phyloP scores from a whole-genome alignment of 2,113 vertebrate genomes.

The Mesembrinibis cayennensis region DNA sequence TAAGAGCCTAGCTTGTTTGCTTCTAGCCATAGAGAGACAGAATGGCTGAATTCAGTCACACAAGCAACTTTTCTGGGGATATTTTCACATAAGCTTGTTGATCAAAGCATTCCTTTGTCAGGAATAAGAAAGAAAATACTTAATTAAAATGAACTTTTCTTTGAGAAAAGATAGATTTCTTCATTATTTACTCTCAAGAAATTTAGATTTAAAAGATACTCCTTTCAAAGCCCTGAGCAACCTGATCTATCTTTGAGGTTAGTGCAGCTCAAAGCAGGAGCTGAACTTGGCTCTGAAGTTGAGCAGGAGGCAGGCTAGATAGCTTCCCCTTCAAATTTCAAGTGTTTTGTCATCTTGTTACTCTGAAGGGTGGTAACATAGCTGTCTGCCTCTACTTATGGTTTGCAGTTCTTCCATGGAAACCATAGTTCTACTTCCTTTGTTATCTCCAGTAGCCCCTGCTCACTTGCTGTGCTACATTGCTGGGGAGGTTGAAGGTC shows the following conservation, averaged over 20 bases:
- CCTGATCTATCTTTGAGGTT: background rate
- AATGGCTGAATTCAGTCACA: conserved; percentile 1
- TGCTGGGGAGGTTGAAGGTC: background rate
- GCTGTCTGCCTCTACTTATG: background rate
- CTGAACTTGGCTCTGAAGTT: background rate
- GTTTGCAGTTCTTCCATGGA: background rate
- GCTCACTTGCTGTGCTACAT: background rate
- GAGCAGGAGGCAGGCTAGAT: background rate
- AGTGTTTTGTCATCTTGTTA: background rate
- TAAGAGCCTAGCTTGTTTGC: background rate
- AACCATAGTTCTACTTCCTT: background rate
- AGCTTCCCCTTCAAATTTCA: background rate
- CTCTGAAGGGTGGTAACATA: background rate
- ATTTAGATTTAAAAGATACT: background rate
- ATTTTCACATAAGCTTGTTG: background rate
- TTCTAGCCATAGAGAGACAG: background rate
- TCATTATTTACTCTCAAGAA: background rate
- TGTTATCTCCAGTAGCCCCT: background rate
- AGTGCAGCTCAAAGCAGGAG: background rate
- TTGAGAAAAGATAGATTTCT: background rate
- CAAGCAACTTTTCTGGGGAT: background rate
- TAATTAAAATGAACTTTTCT: background rate
- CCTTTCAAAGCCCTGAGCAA: background rate
- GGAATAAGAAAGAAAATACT: background rate
- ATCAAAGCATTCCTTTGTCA: background rate